Conservation (phyloP, 2,113 vertebrate genomes). For the Zosterops hypoxanthus region DNA sequence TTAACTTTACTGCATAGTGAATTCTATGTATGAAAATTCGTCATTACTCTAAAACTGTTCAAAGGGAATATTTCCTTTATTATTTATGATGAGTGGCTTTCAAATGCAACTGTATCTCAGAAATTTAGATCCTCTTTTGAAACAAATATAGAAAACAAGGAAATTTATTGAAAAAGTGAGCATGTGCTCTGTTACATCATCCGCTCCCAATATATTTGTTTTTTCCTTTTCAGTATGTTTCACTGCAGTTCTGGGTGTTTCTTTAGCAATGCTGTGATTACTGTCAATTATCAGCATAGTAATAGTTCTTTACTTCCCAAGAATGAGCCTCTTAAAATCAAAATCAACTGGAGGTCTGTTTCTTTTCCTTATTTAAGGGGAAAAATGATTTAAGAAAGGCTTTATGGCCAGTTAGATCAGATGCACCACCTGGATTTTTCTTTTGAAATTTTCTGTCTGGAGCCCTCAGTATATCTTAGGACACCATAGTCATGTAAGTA, state of each 20-base stretch:
- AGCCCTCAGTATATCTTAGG: neutral
- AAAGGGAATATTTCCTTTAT: neutral
- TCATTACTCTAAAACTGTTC: neutral
- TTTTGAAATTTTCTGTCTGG: neutral
- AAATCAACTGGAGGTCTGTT: neutral
- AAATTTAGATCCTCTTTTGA: slow-evolving; percentile 31
- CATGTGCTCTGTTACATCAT: neutral
- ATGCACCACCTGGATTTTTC: neutral
- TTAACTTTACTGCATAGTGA: neutral
- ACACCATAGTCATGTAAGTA: neutral
- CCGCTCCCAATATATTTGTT: neutral
- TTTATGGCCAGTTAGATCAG: neutral
- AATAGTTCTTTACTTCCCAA: neutral
- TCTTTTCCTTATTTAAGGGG: neutral
- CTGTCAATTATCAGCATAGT: neutral
- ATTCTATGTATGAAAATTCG: neutral
- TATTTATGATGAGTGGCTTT: neutral
- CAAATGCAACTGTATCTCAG: slow-evolving; percentile 4
- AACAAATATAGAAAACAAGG: neutral
- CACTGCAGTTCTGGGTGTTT: neutral
- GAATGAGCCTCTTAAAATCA: neutral
- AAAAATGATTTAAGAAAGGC: neutral
- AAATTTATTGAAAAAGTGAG: neutral
- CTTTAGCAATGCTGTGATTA: neutral
- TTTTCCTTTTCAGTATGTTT: neutral